Conservation (phyloP, 2,797 vertebrate species). For the Syngnathus rostellatus region DNA sequence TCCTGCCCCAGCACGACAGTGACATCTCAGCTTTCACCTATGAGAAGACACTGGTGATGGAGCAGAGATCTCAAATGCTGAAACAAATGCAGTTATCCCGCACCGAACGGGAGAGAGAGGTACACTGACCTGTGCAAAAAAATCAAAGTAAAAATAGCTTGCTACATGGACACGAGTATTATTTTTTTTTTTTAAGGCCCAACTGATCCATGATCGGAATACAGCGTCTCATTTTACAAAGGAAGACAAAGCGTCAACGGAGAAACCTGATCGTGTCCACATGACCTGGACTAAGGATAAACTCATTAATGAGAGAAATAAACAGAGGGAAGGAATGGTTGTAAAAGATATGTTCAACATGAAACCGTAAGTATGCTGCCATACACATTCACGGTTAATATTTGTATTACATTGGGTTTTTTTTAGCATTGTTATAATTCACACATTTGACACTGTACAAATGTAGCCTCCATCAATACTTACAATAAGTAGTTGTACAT, state of each 20-base stretch:
- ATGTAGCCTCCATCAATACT: neutral
- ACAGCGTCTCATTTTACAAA: conserved; percentile 70
- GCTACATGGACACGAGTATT: neutral
- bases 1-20: conserved; percentile 73
- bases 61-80: conserved; percentile 91
- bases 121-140: conserved; percentile 31
- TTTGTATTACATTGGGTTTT: neutral
- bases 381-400: neutral
- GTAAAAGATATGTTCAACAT: conserved; percentile 89
- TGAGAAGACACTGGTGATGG: conserved; percentile 93
- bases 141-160: neutral
- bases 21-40: conserved; percentile 96
- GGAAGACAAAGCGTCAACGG: conserved; percentile 46
- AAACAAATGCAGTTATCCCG: conserved; percentile 95
- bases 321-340: conserved; percentile 69
- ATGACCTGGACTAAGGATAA: conserved; percentile 99
- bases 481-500: neutral
- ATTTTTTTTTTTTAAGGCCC: conserved; percentile 66
- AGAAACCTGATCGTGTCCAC: conserved; percentile 74
- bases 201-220: conserved; percentile 88
- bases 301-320: conserved; percentile 75
- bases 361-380: conserved; percentile 81
- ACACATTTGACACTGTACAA: neutral
- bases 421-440: neutral
- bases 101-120: conserved; percentile 87